These are phyloP conservation scores for Pteria penguin DNA, from an alignment of 2,888 invertebrate genomes.

Conservation along the genomic window DNA sequence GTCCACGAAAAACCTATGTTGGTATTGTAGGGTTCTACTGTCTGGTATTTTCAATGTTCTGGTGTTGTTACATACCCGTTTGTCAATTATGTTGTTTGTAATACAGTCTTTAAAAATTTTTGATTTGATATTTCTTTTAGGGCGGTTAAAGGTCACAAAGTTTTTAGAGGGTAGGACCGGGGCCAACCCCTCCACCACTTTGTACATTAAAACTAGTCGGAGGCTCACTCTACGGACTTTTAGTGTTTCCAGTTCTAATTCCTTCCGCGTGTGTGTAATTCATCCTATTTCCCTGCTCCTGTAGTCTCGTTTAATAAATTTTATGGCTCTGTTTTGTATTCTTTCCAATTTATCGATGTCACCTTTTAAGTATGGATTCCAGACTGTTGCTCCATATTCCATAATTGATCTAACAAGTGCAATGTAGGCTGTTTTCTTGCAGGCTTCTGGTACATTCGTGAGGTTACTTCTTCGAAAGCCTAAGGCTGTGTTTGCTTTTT, in stretches of 20 bases:
- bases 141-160: not conserved
- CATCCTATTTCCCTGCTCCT: conserved; percentile 7
- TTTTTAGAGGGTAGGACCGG: conserved; percentile 14
- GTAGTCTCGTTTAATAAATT: conserved; percentile 27
- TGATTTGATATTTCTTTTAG: conserved; percentile 8
- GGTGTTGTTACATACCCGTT: conserved; percentile 12
- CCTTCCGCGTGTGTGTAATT: conserved; percentile 2
- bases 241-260: conserved; percentile 11
- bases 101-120: not conserved
- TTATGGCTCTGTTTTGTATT: conserved; percentile 28
- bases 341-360: conserved; percentile 30
- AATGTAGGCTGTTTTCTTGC: conserved; percentile 29
- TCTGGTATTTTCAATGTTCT: not conserved
- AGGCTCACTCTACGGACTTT: conserved; percentile 22
- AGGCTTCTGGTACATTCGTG: conserved; percentile 15
- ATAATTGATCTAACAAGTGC: conserved; percentile 26
- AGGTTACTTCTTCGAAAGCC: conserved; percentile 27
- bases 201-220: conserved; percentile 21
- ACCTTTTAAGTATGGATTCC: conserved; percentile 31
- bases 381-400: conserved; percentile 33
- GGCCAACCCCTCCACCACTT: conserved; percentile 24
- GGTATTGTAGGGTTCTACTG: too few relatives aligned
- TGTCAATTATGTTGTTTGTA: conserved; percentile 8
- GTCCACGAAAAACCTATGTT: conserved; percentile 27
- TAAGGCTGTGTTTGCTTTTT: conserved; percentile 20